Conservation (phyloP, 1,140 invertebrate species). For the Apis mellifera region DNA sequence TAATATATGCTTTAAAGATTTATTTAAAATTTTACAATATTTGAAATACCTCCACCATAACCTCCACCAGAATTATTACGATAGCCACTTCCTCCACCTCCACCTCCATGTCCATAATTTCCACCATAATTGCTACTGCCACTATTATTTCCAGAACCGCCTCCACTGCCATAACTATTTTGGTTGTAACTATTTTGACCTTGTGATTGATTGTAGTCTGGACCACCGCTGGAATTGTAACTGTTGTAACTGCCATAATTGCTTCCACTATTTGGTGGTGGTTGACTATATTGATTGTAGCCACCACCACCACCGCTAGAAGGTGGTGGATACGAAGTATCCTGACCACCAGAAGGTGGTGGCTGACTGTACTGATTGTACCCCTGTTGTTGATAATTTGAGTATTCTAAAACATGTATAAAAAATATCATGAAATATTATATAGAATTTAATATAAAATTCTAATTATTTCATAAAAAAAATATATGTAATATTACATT, state of each 20-base stretch:
- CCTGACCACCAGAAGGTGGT: constrained; percentile 69
- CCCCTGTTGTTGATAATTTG: constrained; percentile 77
- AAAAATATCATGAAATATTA: background rate
- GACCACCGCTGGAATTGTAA: constrained; percentile 71
- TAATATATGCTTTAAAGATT: background rate
- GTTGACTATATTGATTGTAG: constrained; percentile 76
- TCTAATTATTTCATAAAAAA: background rate
- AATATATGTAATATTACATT: too few species aligned
- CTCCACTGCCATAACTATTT: constrained; percentile 79
- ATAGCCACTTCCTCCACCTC: constrained; percentile 76
- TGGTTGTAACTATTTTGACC: constrained; percentile 79
- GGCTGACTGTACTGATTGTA: constrained; percentile 77
- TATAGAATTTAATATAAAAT: background rate
- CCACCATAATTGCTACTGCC: constrained; percentile 66
- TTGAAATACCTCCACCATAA: constrained; percentile 61
- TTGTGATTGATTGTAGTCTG: constrained; percentile 71
- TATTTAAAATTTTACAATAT: background rate
- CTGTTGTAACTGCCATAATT: constrained; percentile 73
- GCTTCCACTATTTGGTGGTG: constrained; percentile 74
- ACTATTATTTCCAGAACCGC: constrained; percentile 72
- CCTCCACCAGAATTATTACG: constrained; percentile 56
- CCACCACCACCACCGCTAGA: constrained; percentile 63
- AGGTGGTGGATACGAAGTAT: constrained; percentile 77
- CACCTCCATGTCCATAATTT: constrained; percentile 66
- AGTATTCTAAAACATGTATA: constrained; percentile 73